A percentile compares a stretch with the other conserved stretches of the same genome.
phyloP scores from a whole-genome alignment of 2,888 invertebrate species.

The Drosophila merina region DNA sequence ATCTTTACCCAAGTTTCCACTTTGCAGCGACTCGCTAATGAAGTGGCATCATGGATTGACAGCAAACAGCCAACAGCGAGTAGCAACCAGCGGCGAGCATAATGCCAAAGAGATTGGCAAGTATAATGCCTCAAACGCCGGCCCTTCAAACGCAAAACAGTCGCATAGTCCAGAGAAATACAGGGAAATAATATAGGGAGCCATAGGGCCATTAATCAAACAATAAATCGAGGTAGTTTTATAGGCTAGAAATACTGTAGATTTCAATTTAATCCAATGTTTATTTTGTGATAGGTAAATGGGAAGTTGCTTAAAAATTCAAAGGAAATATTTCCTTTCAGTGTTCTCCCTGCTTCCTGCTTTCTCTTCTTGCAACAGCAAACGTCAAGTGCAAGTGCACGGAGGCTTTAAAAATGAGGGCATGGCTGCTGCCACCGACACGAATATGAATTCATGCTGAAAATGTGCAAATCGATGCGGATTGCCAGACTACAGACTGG shows the following conservation, averaged over 20 bases:
- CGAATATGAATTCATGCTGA: slow-evolving; percentile 36
- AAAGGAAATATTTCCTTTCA: neutral
- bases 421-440: neutral
- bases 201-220: neutral
- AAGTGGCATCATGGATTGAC: slow-evolving; percentile 34
- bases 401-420: neutral
- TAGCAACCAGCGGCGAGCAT: neutral
- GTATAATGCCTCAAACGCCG: slow-evolving; percentile 19
- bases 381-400: slow-evolving; percentile 22
- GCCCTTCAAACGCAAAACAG: slow-evolving; percentile 42
- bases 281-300: neutral
- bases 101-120: slow-evolving; percentile 26
- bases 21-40: slow-evolving; percentile 35
- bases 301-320: neutral
- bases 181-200: neutral
- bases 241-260: no score
- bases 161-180: slow-evolving; percentile 13
- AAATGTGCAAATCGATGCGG: slow-evolving; percentile 47
- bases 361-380: neutral
- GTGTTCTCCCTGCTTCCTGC: neutral
- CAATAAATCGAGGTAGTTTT: neutral
- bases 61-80: neutral
- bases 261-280: no score
- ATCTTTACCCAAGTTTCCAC: slow-evolving; percentile 7
- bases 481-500: slow-evolving; percentile 2